phyloP scores from a whole-genome alignment of 2,797 vertebrate genomes.

The Loriculus beryllinus region DNA sequence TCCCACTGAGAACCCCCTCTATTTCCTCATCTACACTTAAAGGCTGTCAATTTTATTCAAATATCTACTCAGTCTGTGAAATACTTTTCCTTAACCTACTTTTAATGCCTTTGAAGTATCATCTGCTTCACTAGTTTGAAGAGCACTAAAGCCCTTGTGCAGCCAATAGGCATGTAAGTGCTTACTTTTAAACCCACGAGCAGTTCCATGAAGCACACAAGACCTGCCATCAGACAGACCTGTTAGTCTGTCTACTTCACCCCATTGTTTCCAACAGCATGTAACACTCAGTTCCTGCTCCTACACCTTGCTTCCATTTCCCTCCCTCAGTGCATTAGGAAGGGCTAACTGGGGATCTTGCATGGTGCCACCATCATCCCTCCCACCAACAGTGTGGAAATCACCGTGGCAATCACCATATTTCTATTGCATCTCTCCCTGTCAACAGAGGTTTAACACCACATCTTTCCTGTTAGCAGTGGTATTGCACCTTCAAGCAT shows the following conservation, averaged over 20 bases:
- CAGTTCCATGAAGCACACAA: background rate
- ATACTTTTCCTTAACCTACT: constrained; percentile 28
- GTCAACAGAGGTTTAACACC: background rate
- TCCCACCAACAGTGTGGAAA: background rate
- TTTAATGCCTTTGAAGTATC: constrained; percentile 32
- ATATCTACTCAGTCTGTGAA: background rate
- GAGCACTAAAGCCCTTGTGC: background rate
- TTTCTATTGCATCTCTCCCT: background rate
- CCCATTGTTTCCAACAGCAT: background rate
- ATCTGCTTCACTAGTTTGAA: constrained; percentile 28
- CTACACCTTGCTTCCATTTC: background rate
- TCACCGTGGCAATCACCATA: background rate
- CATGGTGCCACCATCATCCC: fast-evolving
- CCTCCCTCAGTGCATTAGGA: background rate
- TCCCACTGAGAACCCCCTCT: background rate
- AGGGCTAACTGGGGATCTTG: background rate
- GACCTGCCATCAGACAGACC: background rate
- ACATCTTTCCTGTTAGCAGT: background rate
- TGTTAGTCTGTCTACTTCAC: background rate
- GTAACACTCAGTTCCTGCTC: background rate
- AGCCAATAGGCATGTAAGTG: constrained; percentile 1
- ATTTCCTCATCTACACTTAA: background rate
- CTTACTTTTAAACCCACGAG: background rate
- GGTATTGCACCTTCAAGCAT: background rate
- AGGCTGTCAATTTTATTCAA: background rate